Base-by-base conservation (phyloP, 2,797 vertebrate genomes). In the Tragelaphus eurycerus region DNA sequence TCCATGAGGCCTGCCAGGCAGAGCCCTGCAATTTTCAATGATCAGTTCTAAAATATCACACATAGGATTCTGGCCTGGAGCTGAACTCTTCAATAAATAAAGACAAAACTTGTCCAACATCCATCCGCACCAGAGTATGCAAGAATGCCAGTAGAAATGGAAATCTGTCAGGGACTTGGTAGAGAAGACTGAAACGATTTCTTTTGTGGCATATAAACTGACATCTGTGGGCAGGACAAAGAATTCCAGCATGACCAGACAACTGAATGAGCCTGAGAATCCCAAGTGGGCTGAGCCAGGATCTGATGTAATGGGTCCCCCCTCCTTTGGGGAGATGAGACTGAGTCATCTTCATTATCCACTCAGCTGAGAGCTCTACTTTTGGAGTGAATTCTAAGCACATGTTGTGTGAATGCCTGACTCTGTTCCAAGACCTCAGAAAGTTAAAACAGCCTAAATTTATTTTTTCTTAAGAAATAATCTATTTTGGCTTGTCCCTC, bases 391-490 rank as follows among this genome's bases (percentile, higher is more conserved):
- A 60, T 81, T 46, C 71, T 78, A 89, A 76, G 54, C 19, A 43
- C 5, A 3, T 59, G n/a, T 7, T 25, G 1, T 27, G 27, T 71
- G 81, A 95, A 84, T 25, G 67, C 34, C 46, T 55, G 55, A 52
- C 34, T 86, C 23, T 96, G 64, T 25, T 27, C 46, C 31, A 34
- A 48, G 48, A 64, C 55, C 60, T 90, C 78, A 88, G 74, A 95
- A 71, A 89, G 85, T 64, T 60, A 23, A 29, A 43, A 89, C 48
- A 95, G 25, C 71, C 67, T 67, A 50, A 38, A 50, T 50, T 83
- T 90, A 74, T 59, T 90, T 94, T 92, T 96, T 46, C 46, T 81
- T 86, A 87, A 95, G 54, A 97, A 95, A 76, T 60, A 54, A 81
- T 78, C 50, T 71, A 78, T 54, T 90, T 92, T 90, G 31, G 10